These are phyloP conservation scores for Silurus meridionalis DNA, from an alignment of 2,113 vertebrate species.

Conservation along the genomic window DNA sequence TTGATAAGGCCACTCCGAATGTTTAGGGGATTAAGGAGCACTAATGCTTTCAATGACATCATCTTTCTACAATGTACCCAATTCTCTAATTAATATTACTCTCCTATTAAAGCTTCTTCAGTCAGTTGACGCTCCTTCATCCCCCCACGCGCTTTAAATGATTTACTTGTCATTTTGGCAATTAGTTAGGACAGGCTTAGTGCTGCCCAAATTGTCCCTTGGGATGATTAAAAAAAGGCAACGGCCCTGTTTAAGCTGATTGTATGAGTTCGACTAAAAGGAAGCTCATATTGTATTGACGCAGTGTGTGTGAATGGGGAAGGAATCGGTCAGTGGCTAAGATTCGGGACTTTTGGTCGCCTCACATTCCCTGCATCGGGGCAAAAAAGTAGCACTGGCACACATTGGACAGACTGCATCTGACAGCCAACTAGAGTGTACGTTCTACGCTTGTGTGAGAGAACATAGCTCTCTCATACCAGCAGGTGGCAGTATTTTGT, in stretches of 20 bases:
- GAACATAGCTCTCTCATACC: too few relatives aligned
- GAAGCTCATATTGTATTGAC: background rate
- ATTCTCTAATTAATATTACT: slow-evolving; percentile 42
- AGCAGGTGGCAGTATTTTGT: too few relatives aligned
- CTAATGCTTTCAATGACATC: slow-evolving; percentile 10
- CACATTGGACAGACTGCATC: too few relatives aligned
- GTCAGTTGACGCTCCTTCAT: background rate
- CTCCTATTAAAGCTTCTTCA: slow-evolving; percentile 10
- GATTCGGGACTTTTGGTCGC: too few relatives aligned
- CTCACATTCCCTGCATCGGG: too few relatives aligned
- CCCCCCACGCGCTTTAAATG: background rate
- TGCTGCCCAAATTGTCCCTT: slow-evolving; percentile 26
- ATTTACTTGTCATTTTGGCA: slow-evolving; percentile 18
- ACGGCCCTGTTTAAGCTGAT: slow-evolving; percentile 20
- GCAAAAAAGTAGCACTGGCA: too few relatives aligned
- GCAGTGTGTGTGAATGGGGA: too few relatives aligned
- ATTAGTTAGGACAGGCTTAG: slow-evolving; percentile 34
- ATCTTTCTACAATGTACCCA: background rate
- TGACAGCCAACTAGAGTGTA: too few relatives aligned
- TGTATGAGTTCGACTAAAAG: background rate
- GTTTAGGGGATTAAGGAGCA: background rate
- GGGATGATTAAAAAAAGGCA: slow-evolving; percentile 35
- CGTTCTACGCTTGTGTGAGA: too few relatives aligned
- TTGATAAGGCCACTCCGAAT: background rate
- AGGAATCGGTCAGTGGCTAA: too few relatives aligned